These are phyloP conservation scores for Phyto melanocephala DNA, from an alignment of 2,888 invertebrate species.

Conservation along the genomic window DNA sequence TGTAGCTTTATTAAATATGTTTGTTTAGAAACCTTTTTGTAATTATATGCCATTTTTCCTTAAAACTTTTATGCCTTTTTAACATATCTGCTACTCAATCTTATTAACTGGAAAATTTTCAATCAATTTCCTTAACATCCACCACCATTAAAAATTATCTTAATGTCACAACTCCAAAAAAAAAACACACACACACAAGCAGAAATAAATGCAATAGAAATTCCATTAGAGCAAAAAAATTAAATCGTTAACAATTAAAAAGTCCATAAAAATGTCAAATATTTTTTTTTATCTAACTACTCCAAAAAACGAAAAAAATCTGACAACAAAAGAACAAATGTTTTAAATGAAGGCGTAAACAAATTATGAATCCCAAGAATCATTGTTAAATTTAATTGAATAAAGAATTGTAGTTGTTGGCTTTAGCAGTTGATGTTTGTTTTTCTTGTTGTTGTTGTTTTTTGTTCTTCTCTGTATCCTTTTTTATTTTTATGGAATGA, in stretches of 20 bases:
- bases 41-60: too few species aligned
- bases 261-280: constrained; percentile 16
- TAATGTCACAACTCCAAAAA: background rate
- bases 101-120: too few species aligned
- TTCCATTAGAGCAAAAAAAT: background rate
- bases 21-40: too few species aligned
- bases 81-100: too few species aligned
- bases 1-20: too few species aligned
- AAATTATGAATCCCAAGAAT: constrained; percentile 48
- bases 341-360: background rate
- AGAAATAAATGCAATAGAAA: background rate
- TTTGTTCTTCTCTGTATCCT: background rate
- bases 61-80: too few species aligned
- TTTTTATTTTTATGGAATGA: background rate
- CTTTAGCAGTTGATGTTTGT: background rate
- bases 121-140: background rate
- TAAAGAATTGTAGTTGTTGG: constrained; percentile 5
- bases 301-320: background rate
- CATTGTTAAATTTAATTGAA: constrained; percentile 50
- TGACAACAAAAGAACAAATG: background rate
- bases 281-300: background rate
- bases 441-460: background rate
- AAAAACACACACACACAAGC: too few species aligned
- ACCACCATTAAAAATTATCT: background rate
- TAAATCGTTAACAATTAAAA: background rate